Evolutionary conservation across 1,140 invertebrate genomes (phyloP).

Genomic region (Microvelia longipes): DNA sequence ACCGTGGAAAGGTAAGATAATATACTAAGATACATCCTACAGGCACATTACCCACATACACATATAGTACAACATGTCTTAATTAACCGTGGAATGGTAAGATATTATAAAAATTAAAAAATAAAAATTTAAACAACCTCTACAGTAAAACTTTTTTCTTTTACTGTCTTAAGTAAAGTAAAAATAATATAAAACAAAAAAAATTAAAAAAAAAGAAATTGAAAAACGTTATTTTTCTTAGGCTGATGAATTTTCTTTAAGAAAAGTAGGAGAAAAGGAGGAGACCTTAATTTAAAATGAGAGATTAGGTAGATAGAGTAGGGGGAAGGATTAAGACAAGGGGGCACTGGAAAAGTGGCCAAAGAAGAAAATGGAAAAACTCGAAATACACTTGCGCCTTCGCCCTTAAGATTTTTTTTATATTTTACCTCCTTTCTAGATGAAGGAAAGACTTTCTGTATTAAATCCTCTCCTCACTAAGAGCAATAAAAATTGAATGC

Average conservation of each 20-base stretch:
- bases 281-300: not conserved
- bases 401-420: not conserved
- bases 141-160: no score
- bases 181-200: no score
- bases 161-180: no score
- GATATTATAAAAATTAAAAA: no score
- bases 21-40: no score
- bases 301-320: slow-evolving; percentile 4
- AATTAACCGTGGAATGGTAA: no score
- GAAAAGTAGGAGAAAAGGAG: not conserved
- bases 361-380: not conserved
- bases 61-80: no score
- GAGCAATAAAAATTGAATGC: slow-evolving; percentile 5
- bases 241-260: not conserved
- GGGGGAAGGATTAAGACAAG: not conserved
- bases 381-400: not conserved
- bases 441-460: not conserved
- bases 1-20: no score
- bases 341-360: not conserved
- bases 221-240: slow-evolving; percentile 1
- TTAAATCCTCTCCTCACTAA: slow-evolving; percentile 2
- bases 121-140: no score
- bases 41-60: no score
- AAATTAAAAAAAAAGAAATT: no score
- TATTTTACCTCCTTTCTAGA: not conserved